Conservation (phyloP, 2,113 vertebrate genomes). For the Haliaeetus leucogaster region DNA sequence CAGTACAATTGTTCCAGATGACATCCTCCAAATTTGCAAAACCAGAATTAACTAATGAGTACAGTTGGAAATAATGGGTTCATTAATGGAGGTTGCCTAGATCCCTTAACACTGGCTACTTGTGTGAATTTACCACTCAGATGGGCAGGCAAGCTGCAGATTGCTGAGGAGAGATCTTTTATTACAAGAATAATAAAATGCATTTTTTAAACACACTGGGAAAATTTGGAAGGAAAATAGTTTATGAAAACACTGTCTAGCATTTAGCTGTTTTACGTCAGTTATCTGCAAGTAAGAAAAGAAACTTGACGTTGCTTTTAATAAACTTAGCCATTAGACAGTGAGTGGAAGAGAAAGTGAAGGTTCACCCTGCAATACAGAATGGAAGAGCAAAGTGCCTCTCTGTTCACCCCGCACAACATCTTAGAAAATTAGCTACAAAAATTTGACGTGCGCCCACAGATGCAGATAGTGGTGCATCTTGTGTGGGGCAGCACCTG, state of each 20-base stretch:
- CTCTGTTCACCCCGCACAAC: not conserved
- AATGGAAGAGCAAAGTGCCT: not conserved
- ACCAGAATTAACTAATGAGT: not conserved
- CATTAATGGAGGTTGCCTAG: not conserved
- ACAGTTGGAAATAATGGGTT: not conserved
- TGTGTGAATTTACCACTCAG: not conserved
- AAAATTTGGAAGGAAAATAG: not conserved
- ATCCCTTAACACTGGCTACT: not conserved
- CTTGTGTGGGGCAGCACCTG: not conserved
- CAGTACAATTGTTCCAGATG: not conserved
- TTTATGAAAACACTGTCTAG: not conserved
- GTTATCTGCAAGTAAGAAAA: not conserved
- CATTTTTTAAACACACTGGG: not conserved
- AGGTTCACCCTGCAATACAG: not conserved
- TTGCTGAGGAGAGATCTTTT: not conserved
- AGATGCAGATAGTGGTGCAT: not conserved
- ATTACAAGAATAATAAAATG: not conserved
- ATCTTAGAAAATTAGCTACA: not conserved
- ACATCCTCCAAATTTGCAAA: not conserved
- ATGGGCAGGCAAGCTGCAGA: not conserved
- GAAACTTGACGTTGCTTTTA: constrained; percentile 9
- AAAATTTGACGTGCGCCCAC: not conserved
- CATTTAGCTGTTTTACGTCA: not conserved
- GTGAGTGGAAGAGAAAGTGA: not conserved
- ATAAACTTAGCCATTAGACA: not conserved